Percentiles rank a stretch among this genome's conserved stretches.
phyloP scores from a whole-genome alignment of 2,888 invertebrate genomes.

The Andrena dorsata region DNA sequence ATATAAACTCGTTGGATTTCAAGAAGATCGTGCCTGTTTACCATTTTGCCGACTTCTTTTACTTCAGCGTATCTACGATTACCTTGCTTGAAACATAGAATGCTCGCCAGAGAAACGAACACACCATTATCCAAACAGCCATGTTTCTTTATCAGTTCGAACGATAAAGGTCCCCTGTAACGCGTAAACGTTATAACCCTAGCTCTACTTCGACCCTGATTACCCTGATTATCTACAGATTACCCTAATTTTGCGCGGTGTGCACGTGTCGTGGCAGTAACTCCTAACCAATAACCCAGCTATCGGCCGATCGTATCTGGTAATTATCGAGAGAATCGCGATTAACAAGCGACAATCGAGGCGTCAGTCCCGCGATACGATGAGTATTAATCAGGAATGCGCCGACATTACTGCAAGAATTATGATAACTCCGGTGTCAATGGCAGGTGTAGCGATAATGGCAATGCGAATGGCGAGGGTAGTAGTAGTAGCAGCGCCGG shows the following conservation, averaged over 20 bases:
- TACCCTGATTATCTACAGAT: not conserved
- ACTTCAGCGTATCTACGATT: no score
- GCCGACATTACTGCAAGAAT: conserved; percentile 27
- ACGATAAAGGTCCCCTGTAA: no score
- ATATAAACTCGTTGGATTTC: no score
- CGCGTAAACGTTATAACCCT: not conserved
- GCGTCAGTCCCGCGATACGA: conserved; percentile 4
- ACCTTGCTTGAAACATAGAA: no score
- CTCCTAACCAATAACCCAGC: not conserved
- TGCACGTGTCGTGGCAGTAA: conserved; percentile 10
- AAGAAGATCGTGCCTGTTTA: no score
- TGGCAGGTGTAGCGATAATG: conserved; percentile 35
- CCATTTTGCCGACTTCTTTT: no score
- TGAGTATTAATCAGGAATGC: conserved; percentile 22
- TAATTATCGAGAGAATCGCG: not conserved
- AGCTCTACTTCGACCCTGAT: not conserved
- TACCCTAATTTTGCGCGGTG: not conserved
- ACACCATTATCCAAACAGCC: no score
- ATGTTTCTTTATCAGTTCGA: not conserved
- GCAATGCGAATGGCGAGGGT: not conserved
- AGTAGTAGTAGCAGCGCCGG: conserved; percentile 30
- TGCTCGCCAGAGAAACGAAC: no score
- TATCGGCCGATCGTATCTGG: conserved; percentile 3
- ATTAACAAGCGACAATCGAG: conserved; percentile 8
- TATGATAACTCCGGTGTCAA: conserved; percentile 25